phyloP scores from a whole-genome alignment of 2,888 invertebrate genomes.

The Thyatira batis region DNA sequence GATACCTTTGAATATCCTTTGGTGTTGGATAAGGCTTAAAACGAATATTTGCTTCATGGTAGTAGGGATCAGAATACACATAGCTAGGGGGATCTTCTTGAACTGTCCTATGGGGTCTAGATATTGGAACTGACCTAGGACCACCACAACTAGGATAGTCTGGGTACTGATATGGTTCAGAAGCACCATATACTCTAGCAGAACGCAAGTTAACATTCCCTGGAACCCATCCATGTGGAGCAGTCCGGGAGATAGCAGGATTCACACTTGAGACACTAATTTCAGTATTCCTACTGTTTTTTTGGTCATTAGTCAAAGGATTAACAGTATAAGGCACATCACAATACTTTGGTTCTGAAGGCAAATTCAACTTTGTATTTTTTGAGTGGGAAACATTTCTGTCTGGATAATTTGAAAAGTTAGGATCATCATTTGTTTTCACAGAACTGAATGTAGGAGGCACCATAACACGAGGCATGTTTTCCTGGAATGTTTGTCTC shows the following conservation, averaged over 20 bases:
- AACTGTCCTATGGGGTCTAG: slow-evolving; percentile 52
- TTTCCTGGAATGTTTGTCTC: slow-evolving; percentile 80
- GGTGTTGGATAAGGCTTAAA: slow-evolving; percentile 71
- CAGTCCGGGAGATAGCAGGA: slow-evolving; percentile 44
- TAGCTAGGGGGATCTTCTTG: slow-evolving; percentile 59
- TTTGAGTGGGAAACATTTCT: slow-evolving; percentile 46
- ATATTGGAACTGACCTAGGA: slow-evolving; percentile 54
- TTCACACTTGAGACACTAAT: slow-evolving; percentile 61
- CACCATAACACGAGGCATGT: slow-evolving; percentile 77
- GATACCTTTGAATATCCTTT: slow-evolving; percentile 61
- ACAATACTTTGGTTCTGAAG: slow-evolving; percentile 70
- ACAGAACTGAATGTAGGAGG: slow-evolving; percentile 63
- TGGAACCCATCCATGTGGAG: slow-evolving; percentile 58
- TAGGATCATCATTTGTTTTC: slow-evolving; percentile 61
- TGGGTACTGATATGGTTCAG: slow-evolving; percentile 67
- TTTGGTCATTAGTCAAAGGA: slow-evolving; percentile 62
- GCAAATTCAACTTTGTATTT: slow-evolving; percentile 59
- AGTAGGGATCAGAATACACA: slow-evolving; percentile 61
- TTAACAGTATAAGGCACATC: slow-evolving; percentile 78
- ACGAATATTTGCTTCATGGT: slow-evolving; percentile 63
- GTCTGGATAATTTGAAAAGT: slow-evolving; percentile 42
- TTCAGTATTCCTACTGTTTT: slow-evolving; percentile 61
- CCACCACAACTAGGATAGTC: slow-evolving; percentile 65
- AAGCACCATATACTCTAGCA: slow-evolving; percentile 56
- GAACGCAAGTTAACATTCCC: slow-evolving; percentile 55